Evolutionary conservation across 1,140 invertebrate species (phyloP), one percentile per base, ranked within the genome.

Genomic region (Drosophila takahashii): DNA sequence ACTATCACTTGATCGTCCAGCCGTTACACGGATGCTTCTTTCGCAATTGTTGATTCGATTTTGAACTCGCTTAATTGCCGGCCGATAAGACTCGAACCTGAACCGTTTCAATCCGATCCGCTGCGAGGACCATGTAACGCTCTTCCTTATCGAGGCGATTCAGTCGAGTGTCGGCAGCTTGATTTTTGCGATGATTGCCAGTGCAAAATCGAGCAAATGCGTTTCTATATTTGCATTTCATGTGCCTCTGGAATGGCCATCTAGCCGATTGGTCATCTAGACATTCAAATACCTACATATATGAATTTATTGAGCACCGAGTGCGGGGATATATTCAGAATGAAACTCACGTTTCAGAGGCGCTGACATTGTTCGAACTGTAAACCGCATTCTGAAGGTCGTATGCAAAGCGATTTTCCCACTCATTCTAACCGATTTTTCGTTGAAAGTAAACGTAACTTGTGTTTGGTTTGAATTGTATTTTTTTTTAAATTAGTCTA

Each of bases 401-500:
- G 47, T 36, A 58, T 75, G 60, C 47, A 84, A 79, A 64, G 59
- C 26, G 32, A 34, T 65, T 50, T 36, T 48, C 18, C 52, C 45
- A 50, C 29, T 48, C 42, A 48, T 22, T 59, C 36, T 10, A 22
- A 47, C 10, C 15, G 15, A 34, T 27, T 45, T 41, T 47, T 15
- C 7, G 42, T 32, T 15, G 41, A n/a, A 57, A 56, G 75, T 39
- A 27, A 54, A 34, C 54, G 29, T 61, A 58, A 52, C 54, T 50
- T 77, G 48, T 27, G 36, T 65, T 60, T 53, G 50, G 48, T 51
- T 56, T 51, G 53, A 11, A 53, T 65, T 71, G 47, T 85, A 65
- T 73, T 75, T 81, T 84, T 77, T 37, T 37, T 44, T 44, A 70
- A 87, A 83, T 76, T 60, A 87, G 53, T 79, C 69, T 86, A 87